These are phyloP conservation scores for Benitochromis conjunctus DNA, from an alignment of 2,113 vertebrate species.

Conservation along the genomic window DNA sequence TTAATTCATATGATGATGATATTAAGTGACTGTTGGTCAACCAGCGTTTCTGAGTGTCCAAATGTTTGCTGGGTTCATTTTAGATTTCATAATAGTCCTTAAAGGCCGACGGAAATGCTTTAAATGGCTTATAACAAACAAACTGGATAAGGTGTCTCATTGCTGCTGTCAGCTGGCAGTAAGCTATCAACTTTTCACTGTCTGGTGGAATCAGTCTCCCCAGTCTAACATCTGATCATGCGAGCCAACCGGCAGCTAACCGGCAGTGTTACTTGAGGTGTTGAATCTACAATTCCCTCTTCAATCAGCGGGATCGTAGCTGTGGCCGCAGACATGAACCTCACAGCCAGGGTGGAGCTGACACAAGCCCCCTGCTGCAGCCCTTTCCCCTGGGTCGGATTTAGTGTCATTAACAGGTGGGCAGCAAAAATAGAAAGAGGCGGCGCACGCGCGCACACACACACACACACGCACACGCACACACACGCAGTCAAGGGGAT, in stretches of 20 bases:
- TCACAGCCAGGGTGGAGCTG: slow-evolving; percentile 20
- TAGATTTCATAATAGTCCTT: neutral
- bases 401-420: slow-evolving; percentile 79
- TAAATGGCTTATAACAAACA: neutral
- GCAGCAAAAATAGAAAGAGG: slow-evolving; percentile 68
- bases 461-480: neutral
- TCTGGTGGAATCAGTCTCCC: neutral
- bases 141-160: neutral
- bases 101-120: neutral
- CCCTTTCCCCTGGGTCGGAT: slow-evolving; percentile 37
- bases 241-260: neutral
- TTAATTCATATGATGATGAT: neutral
- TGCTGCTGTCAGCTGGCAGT: neutral
- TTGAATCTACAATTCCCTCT: slow-evolving; percentile 47
- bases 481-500: neutral
- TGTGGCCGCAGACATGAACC: slow-evolving; percentile 5
- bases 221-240: neutral
- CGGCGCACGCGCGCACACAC: slow-evolving; percentile 8
- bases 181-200: neutral
- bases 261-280: slow-evolving; percentile 20
- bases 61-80: neutral
- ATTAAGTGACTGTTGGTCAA: neutral
- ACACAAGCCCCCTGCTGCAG: slow-evolving; percentile 1
- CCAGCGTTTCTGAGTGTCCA: neutral
- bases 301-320: slow-evolving; percentile 22